Base-by-base conservation (phyloP, 2,113 vertebrate genomes). In the Apteryx mantelli region DNA sequence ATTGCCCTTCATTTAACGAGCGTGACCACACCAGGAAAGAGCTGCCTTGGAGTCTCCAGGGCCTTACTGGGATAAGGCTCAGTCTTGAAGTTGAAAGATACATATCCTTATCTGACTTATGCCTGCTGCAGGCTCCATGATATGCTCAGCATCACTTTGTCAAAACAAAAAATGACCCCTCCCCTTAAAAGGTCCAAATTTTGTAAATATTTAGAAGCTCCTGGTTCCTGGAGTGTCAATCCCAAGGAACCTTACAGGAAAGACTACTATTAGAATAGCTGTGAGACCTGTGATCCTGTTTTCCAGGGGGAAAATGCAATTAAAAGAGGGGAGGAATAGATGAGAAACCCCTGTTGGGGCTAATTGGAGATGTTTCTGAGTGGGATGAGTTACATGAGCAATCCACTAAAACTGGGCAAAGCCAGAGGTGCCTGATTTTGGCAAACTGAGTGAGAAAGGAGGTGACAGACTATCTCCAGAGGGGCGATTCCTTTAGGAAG, bases 361-460 rank as follows among this genome's bases (percentile, higher is more conserved):
- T 91, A 86, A 92, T 89, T 81, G 92, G 81, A 74, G 91, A 74
- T 86, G 89, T 70, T 94, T 81, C 70, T 89, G 55, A 83, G 81
- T 89, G 55, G 50, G 7, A 32, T 61, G 68, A 69, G 42, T 77
- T 77, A 91, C 53, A 69, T 83, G 77, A 89, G 48, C 86, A 91
- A 68, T 91, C 63, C 84, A 34, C 30, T 83, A n/a, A 92, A 91
- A 18, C 58, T 70, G 17, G 88, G 48, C 40, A 89, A 77, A 95
- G 68, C 44, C 50, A 61, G 0, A 1, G 48, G 73, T 74, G 83
- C 65, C 81, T 74, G 89, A 80, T 92, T 95, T 76, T 71, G 88
- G 83, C 66, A 92, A 61, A 42, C 24, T 8, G 70, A 71, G 28
- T 5, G 50, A 46, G 68, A 81, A 77, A 42, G 68, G 55, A 81